Evolutionary conservation across 2,888 invertebrate species (phyloP).

Genomic region (Cheilosia vernalis): DNA sequence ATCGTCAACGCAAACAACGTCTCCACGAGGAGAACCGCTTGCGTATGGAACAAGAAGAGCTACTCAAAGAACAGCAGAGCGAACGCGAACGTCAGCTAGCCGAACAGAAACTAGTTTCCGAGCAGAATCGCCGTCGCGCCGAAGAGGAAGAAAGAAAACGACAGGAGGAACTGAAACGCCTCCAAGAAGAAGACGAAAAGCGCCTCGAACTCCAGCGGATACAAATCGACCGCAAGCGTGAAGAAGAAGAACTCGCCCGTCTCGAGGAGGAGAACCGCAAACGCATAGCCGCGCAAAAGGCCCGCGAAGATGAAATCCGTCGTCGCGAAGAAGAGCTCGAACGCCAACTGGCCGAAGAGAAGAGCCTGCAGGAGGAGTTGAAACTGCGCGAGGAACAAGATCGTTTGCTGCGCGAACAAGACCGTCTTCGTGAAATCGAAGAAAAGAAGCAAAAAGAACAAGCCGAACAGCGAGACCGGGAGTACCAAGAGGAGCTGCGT

Average conservation of each 20-base stretch:
- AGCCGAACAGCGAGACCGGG: slow-evolving; percentile 50
- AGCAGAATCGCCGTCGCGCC: slow-evolving; percentile 77
- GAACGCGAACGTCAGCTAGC: slow-evolving; percentile 79
- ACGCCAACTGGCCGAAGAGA: slow-evolving; percentile 79
- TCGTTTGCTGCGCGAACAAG: slow-evolving; percentile 77
- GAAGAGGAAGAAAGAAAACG: slow-evolving; percentile 79
- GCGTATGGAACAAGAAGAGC: slow-evolving; percentile 79
- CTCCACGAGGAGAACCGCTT: slow-evolving; percentile 78
- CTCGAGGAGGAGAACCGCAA: slow-evolving; percentile 79
- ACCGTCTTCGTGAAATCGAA: slow-evolving; percentile 78
- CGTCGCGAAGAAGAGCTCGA: slow-evolving; percentile 78
- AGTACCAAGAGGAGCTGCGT: slow-evolving; percentile 50
- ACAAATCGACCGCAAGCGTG: slow-evolving; percentile 78
- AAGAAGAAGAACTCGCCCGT: slow-evolving; percentile 79
- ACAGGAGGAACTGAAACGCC: slow-evolving; percentile 78
- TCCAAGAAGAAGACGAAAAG: slow-evolving; percentile 80
- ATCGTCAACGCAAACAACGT: slow-evolving; percentile 77
- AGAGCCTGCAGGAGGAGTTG: slow-evolving; percentile 78
- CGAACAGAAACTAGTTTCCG: slow-evolving; percentile 79
- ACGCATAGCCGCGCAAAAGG: slow-evolving; percentile 78
- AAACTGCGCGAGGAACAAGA: slow-evolving; percentile 77
- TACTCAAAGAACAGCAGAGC: slow-evolving; percentile 77
- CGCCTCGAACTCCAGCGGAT: slow-evolving; percentile 77
- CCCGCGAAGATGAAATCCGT: slow-evolving; percentile 80
- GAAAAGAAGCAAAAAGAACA: slow-evolving; percentile 77